Percentiles rank a stretch among this genome's conserved stretches.
phyloP scores from a whole-genome alignment of 2,888 invertebrate genomes.

The Lycophotia porphyrea region DNA sequence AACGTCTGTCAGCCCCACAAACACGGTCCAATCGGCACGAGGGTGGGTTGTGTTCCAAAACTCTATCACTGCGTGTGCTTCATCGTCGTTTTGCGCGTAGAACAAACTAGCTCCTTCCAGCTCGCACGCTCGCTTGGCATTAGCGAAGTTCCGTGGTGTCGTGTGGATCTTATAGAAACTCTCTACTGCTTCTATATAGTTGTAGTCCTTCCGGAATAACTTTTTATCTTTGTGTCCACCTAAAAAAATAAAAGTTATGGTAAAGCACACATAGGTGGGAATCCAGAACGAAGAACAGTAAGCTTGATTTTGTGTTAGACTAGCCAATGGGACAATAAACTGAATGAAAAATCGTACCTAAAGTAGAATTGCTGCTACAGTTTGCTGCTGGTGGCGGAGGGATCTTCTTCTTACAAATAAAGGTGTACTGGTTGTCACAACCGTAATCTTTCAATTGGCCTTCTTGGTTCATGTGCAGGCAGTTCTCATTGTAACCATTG shows the following conservation, averaged over 20 bases:
- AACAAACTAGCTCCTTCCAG: constrained; percentile 79
- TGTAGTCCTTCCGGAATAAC: constrained; percentile 81
- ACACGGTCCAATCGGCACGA: constrained; percentile 50
- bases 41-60: constrained; percentile 72
- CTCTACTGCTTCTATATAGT: constrained; percentile 70
- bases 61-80: constrained; percentile 70
- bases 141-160: constrained; percentile 74
- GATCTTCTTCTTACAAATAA: constrained; percentile 83
- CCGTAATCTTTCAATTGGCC: constrained; percentile 73
- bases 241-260: constrained; percentile 50
- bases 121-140: constrained; percentile 75
- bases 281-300: not conserved
- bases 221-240: constrained; percentile 78
- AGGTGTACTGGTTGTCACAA: constrained; percentile 74
- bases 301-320: not conserved
- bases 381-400: constrained; percentile 76
- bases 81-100: constrained; percentile 77
- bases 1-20: constrained; percentile 74
- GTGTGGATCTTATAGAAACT: constrained; percentile 83
- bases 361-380: constrained; percentile 72
- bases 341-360: constrained; percentile 64
- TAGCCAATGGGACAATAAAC: not conserved
- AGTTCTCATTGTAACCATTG: constrained; percentile 73
- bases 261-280: not conserved
- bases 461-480: constrained; percentile 61